phyloP scores from a whole-genome alignment of 2,888 invertebrate species.

The Tuta absoluta region DNA sequence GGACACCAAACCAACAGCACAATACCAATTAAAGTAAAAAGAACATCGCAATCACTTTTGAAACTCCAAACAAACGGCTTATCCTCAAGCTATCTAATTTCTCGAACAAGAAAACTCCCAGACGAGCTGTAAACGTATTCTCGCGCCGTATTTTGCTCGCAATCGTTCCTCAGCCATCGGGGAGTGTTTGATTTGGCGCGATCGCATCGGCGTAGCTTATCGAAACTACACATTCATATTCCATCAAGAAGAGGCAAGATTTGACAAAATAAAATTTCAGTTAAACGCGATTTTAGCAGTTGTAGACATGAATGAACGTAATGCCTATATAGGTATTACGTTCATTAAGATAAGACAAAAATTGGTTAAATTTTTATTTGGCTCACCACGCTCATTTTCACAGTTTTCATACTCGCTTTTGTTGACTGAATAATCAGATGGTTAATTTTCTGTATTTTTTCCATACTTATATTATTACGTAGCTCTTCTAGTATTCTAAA shows the following conservation, averaged over 20 bases:
- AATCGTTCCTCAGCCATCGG: slow-evolving; percentile 58
- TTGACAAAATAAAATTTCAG: neutral
- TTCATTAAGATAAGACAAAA: too few relatives aligned
- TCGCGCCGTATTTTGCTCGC: slow-evolving; percentile 60
- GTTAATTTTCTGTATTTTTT: too few relatives aligned
- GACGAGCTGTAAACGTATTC: slow-evolving; percentile 65
- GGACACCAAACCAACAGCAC: neutral
- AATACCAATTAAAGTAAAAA: neutral
- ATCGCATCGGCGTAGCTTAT: slow-evolving; percentile 57
- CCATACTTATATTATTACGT: too few relatives aligned
- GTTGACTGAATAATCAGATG: too few relatives aligned
- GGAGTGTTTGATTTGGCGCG: slow-evolving; percentile 70
- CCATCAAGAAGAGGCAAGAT: neutral
- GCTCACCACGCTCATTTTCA: too few relatives aligned
- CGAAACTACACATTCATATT: slow-evolving; percentile 32
- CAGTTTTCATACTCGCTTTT: too few relatives aligned
- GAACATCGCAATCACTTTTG: neutral
- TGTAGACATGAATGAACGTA: too few relatives aligned
- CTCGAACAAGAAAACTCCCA: slow-evolving; percentile 57
- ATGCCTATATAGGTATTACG: too few relatives aligned
- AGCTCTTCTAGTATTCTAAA: neutral
- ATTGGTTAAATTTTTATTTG: too few relatives aligned
- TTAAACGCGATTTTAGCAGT: neutral
- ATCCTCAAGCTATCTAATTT: slow-evolving; percentile 40
- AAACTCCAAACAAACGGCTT: neutral